Base-by-base conservation (phyloP, 2,797 vertebrate genomes). In the Macropodus opercularis region DNA sequence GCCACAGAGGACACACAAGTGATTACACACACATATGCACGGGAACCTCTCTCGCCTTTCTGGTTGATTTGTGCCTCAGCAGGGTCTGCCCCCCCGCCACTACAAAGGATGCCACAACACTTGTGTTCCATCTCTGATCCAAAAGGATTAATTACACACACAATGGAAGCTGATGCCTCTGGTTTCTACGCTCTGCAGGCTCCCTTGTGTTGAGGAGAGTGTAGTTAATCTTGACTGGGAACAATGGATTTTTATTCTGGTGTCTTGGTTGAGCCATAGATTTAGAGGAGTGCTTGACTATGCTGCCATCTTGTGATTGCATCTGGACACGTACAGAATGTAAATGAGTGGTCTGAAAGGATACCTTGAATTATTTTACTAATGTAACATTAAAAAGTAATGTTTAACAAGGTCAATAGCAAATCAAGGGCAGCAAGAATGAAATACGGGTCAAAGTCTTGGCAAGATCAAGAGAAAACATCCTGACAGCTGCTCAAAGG, bases 271-370 rank as follows among this genome's bases (percentile, higher is more conserved):
- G 51, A 49, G 68, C 72, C 34, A 12, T 53, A 58, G 61, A 55
- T 63, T 17, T 46, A 64, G 58, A 79, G 32, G 61, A 75, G 75
- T 69, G 85, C 69, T 85, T 84, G 87, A 75, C 64, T 84, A 63
- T 89, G 81, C 89, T 90, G 88, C 88, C 90, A 87, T 87, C 90
- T 89, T 86, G 89, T 90, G 90, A 86, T 86, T 81, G 64, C 73
- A 86, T 83, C 62, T 77, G 49, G 53, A 81, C 51, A 81, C 74
- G 55, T 67, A 60, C 67, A 79, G 29, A 49, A 69, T 80, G 67
- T 36, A 69, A 81, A 85, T 75, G 56, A 74, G 43, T 39, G 8
- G 14, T 18, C 2, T 21, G 15, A 2, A 17, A 51, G 10, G 31
- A 31, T 4, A 17, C 11, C 29, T 39, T n/a, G 11, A 18, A n/a